Evolutionary conservation across 2,113 vertebrate genomes (phyloP), one percentile per base, ranked within the genome.

Genomic region (Ceyx cyanopectus): DNA sequence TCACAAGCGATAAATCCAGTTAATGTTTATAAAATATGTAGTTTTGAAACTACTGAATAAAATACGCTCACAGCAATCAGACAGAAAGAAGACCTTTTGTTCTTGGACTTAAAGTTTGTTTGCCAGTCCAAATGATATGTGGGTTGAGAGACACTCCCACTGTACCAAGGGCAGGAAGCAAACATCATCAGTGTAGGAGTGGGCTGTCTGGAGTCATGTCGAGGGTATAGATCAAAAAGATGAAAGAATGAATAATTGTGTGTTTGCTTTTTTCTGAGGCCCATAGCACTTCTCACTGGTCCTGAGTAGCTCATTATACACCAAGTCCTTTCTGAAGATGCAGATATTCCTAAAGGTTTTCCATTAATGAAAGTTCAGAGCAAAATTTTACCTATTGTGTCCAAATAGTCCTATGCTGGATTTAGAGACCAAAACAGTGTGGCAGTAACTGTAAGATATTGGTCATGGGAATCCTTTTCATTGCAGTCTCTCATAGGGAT

Each of bases 31-130:
- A 74, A 90, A 93, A 85, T 57, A 81, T 32, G 18, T 53, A 24
- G 11, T 78, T 91, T 85, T 95, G 68, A 92, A 93, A 96, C 66
- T 81, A 68, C 60, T 61, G 77, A 74, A 75, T 40, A 81, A 85
- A 88, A 87, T 72, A 70, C 9, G 30, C 43, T 76, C 16, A 41
- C 17, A 86, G 80, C 79, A 85, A 87, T 56, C 67, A 65, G 50
- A 77, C 68, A 67, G 51, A 85, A 80, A 78, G 12, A 79, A 82
- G 80, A 81, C 69, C 40, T 92, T 94, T 88, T 89, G 83, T 94
- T 96, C 93, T 81, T 84, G 88, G 85, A 85, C 13, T 75, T 32
- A 61, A 5, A 27, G 21, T 9, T 89, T 81, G 15, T 91, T 95
- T 94, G 66, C 58, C 61, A 86, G 41, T 41, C 26, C 77, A 78